Base-by-base conservation (phyloP, 2,888 invertebrate genomes). In the Azorinus chamasolen region DNA sequence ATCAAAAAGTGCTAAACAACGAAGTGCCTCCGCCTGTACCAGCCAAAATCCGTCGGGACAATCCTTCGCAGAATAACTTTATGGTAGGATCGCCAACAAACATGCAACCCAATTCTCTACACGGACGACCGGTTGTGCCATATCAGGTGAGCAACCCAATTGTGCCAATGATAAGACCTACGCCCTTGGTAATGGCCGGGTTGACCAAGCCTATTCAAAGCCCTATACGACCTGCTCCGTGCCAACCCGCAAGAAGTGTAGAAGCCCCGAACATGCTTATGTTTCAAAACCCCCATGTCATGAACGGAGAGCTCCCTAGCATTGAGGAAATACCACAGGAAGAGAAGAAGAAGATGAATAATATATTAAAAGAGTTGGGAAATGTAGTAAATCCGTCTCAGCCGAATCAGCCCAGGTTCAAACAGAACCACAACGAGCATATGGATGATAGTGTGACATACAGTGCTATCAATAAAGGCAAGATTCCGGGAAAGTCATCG, bases 361-460 rank as follows among this genome's bases (percentile, higher is more conserved):
- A 81, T 57, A 83, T 90, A 55, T 58, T 89, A 27, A 85, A 84
- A 68, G 90, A 90, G 59, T 73, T 89, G 2, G 86, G 86, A 1
- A 73, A 73, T 20, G 81, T 87, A 0, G 86, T 87, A 1, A 80
- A 76, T 27, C 82, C 83, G 22, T 54, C 62, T 27, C 68, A 83
- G 32, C 84, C 83, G 22, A 86, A 84, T 48, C 73, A 72, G 37
- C 79, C 78, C 16, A 62, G 32, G 32, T 32, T 32, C 10, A 32
- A 4, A 20, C 41, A 43, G 43, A 69, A 65, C 46, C 50, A 71
- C 41, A 65, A 77, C 68, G 25, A 64, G 54, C 27, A 61, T 63
- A 32, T 72, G 66, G 58, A 55, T 24, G 57, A 10, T 24, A 22
- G 18, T 27, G 46, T 46, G 10, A 32, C 27, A 27, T 24, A 50